Base-by-base conservation (phyloP, 2,797 vertebrate genomes). In the Alauda arvensis region DNA sequence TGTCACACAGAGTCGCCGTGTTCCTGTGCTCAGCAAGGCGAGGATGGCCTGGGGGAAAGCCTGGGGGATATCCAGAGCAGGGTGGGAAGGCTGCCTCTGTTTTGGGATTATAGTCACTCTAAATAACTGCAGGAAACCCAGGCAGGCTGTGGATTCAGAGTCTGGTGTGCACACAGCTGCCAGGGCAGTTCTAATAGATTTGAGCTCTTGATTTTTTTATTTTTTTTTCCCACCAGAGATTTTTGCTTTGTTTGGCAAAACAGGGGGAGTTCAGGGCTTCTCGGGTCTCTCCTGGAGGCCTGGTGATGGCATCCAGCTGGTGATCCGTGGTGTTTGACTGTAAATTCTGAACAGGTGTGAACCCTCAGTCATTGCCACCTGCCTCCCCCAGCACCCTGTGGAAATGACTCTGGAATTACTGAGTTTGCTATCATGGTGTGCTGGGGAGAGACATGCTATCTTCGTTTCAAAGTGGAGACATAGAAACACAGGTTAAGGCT, bases 1-100 rank as follows among this genome's bases (percentile, higher is more conserved):
- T 72, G 56, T 34, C 51, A 33, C 8, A 0, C 0, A 1, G 43
- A 55, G n/a, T 14, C 26, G 4, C 1, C 0, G 9, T 23, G 65
- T 12, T 77, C 16, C 56, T 45, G 40, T 24, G 48, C 52, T 31
- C 56, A 62, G 8, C 34, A 39, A 37, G 49, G 40, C 9, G 13
- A 69, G 37, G 65, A 34, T 48, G 60, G 39, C 23, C 9, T 17
- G 24, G 10, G 14, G 45, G 3, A 55, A n/a, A 75, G 40, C 65
- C 34, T 20, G 42, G 6, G 16, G 6, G 24, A 12, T 42, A 29
- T 26, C 46, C 46, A 29, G 51, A 21, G 26, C 15, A 19, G 13
- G 13, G 8, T 31, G n/a, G 29, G 31, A 77, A 71, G 24, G 17
- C 8, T 62, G 5, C 12, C 14, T 59, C 26, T 5, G 2, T 45